These are phyloP conservation scores for Drosophila pandora DNA, from an alignment of 1,140 invertebrate species.

Conservation along the genomic window DNA sequence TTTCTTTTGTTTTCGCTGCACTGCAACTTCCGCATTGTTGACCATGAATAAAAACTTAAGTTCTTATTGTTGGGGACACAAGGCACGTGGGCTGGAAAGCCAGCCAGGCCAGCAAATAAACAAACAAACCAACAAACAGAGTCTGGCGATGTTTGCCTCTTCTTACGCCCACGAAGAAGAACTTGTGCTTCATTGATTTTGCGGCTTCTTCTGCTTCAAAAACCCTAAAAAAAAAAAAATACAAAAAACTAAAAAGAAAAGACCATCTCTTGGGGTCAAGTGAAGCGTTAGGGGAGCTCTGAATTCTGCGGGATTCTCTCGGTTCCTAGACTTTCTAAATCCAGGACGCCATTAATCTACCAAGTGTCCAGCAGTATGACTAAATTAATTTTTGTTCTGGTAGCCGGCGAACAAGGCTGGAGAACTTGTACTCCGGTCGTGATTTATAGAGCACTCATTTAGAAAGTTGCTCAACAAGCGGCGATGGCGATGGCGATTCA, in stretches of 20 bases:
- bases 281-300: conserved; percentile 3
- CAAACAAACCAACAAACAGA: conserved; percentile 22
- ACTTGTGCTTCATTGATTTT: conserved; percentile 70
- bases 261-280: conserved; percentile 27
- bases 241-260: neutral
- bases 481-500: conserved; percentile 21
- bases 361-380: conserved; percentile 78
- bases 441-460: conserved; percentile 82
- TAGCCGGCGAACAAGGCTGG: conserved; percentile 69
- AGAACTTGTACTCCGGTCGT: conserved; percentile 70
- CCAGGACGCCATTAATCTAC: conserved; percentile 71
- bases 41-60: conserved; percentile 82
- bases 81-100: conserved; percentile 63
- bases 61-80: conserved; percentile 72
- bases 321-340: conserved; percentile 67
- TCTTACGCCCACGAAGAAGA: conserved; percentile 44
- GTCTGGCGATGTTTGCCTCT: conserved; percentile 39
- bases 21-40: conserved; percentile 81
- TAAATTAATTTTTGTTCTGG: conserved; percentile 80
- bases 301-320: conserved; percentile 13
- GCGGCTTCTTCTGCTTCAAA: conserved; percentile 3
- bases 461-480: conserved; percentile 78
- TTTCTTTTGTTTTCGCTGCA: conserved; percentile 70
- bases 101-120: conserved; percentile 13
- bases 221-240: neutral